phyloP scores from a whole-genome alignment of 2,888 invertebrate genomes.

The Oligia latruncula region DNA sequence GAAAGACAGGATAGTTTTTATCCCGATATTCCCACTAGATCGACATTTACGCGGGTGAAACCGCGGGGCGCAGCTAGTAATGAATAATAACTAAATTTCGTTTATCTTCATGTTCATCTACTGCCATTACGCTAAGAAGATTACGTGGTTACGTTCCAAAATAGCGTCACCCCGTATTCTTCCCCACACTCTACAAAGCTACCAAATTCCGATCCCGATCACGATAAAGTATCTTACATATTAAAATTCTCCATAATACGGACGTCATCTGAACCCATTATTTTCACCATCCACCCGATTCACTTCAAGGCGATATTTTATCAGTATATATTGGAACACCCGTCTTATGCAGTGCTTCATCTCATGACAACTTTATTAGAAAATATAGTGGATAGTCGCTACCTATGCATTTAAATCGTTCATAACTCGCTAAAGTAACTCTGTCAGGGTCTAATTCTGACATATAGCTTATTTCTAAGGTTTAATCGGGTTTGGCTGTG shows the following conservation, averaged over 20 bases:
- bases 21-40: too few relatives aligned
- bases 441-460: constrained; percentile 40
- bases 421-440: constrained; percentile 56
- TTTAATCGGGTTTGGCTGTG: neutral
- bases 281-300: constrained; percentile 27
- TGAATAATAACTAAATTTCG: too few relatives aligned
- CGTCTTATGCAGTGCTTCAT: constrained; percentile 61
- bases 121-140: too few relatives aligned
- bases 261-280: constrained; percentile 42
- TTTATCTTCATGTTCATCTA: too few relatives aligned
- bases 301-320: constrained; percentile 52
- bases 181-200: neutral
- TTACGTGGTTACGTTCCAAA: neutral
- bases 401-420: constrained; percentile 68
- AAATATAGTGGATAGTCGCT: constrained; percentile 63
- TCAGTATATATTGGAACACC: constrained; percentile 53
- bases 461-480: constrained; percentile 25
- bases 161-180: neutral
- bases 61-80: too few relatives aligned
- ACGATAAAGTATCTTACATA: constrained; percentile 25
- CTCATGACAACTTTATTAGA: constrained; percentile 67
- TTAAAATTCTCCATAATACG: constrained; percentile 33
- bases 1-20: too few relatives aligned
- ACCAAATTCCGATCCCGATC: constrained; percentile 16
- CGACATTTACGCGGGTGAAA: too few relatives aligned